Percentiles rank a stretch among this genome's conserved stretches.
These are phyloP conservation scores for Lepidonotus clava DNA, from an alignment of 2,888 invertebrate genomes.

Conservation along the genomic window DNA sequence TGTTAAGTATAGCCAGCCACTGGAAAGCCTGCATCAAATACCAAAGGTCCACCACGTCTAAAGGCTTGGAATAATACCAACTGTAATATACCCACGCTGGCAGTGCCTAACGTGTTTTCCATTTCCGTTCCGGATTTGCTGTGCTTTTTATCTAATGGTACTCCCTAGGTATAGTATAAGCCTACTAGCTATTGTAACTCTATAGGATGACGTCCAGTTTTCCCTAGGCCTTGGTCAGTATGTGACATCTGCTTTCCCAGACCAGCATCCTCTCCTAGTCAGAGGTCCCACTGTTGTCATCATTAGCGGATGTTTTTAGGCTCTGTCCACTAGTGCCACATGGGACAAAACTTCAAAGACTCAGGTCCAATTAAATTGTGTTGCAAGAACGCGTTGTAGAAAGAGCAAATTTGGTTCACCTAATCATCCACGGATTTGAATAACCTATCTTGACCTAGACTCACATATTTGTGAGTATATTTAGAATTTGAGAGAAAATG, in stretches of 20 bases:
- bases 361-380: slow-evolving; percentile 13
- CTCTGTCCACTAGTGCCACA: neutral
- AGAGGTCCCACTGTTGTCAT: neutral
- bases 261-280: neutral
- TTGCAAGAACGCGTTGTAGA: slow-evolving; percentile 4
- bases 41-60: neutral
- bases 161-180: no score
- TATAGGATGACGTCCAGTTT: no score
- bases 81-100: neutral
- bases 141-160: no score
- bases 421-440: neutral
- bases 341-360: slow-evolving; percentile 33
- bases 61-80: neutral
- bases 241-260: no score
- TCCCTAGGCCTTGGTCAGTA: neutral
- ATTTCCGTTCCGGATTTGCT: neutral
- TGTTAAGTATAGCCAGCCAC: neutral
- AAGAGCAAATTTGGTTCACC: neutral
- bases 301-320: slow-evolving; percentile 5
- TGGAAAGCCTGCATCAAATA: neutral
- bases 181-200: no score
- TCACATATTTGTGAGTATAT: no score
- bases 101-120: neutral
- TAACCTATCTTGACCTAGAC: neutral
- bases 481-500: no score